Base-by-base conservation (phyloP, 2,888 invertebrate species). In the Orchestes rusci region DNA sequence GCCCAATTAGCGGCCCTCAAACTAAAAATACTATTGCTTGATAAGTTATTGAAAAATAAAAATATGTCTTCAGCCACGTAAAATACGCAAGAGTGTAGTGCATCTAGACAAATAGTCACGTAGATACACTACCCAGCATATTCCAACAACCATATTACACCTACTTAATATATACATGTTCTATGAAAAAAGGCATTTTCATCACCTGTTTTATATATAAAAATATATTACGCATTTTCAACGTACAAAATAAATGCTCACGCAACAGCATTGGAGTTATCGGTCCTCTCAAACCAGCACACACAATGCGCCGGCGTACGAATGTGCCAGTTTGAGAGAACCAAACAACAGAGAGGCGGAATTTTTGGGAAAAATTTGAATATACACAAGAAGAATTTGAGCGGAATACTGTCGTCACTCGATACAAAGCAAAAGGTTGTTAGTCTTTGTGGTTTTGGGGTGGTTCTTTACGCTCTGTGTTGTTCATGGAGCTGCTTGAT, bases 401-500 rank as follows among this genome's bases (percentile, higher is more conserved):
- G 33, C 32, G 31, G 30, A 35, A 13, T 34, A 29, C 18, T 15
- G n/a, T n/a, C n/a, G n/a, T n/a, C n/a, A n/a, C n/a, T n/a, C n/a
- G n/a, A n/a, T n/a, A n/a, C n/a, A n/a, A n/a, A 30, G 3, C 23
- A n/a, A 33, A 33, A 17, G 32, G 19, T 43, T 19, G 36, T 48
- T 50, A 43, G 43, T 50, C 39, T 40, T 49, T 45, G 41, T 49
- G 42, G 19, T 43, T 49, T 16, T 48, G 66, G 48, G 71, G 71
- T 18, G 69, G 69, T 39, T 74, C 72, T 51, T 73, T 73, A 23
- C 70, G 64, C 52, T 70, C 71, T 53, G 37, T 42, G 53, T 27
- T 32, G 48, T 67, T 68, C 44, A 64, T 52, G 30, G 60, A 62
- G 17, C 63, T 59, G 54, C 66, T 69, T 27, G 69, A 63, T 56